Base-by-base conservation (phyloP, 2,888 invertebrate species). In the Drosophila anomalata region DNA sequence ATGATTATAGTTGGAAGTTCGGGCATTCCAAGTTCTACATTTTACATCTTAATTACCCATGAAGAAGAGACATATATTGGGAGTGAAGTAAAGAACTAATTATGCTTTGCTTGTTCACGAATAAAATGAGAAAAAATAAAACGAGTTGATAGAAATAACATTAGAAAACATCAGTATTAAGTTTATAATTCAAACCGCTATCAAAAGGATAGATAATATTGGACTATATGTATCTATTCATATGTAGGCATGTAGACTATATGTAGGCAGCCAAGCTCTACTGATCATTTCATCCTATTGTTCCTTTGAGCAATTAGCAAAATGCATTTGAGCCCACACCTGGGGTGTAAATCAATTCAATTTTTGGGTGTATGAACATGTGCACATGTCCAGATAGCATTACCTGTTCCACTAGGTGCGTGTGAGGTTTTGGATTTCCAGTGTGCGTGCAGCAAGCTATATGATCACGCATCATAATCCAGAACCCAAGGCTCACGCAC, bases 301-400 rank as follows among this genome's bases (percentile, higher is more conserved):
- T 29, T 50, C 29, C 50, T 51, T 42, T 54, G 39, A 46, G 14
- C 50, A 73, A 88, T 79, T 75, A 87, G 73, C 73, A 67, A 72
- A 88, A 62, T 78, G 85, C 78, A 78, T 77, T 68, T 74, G 68
- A 54, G 50, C 61, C 47, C 41, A 50, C 20, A 83, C 85, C 87
- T 85, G 44, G 81, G 78, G 88, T 90, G 89, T 81, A 87, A 89
- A 90, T 90, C 90, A 89, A 90, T 85, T 88, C 76, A 76, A 73
- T 83, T 87, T 76, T 79, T 66, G 71, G 71, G 57, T 62, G 76
- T 66, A 58, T 41, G 58, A 12, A 42, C 41, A 47, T 7, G 20
- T 20, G 50, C 39, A 42, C 48, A 36, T 33, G 61, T 61, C 36
- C 52, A 71, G 78, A 73, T 68, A 78, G 69, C 67, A 70, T 47